Evolutionary conservation across 2,888 invertebrate species (phyloP), one percentile per base, ranked within the genome.

Genomic region (Cerceris rybyensis): DNA sequence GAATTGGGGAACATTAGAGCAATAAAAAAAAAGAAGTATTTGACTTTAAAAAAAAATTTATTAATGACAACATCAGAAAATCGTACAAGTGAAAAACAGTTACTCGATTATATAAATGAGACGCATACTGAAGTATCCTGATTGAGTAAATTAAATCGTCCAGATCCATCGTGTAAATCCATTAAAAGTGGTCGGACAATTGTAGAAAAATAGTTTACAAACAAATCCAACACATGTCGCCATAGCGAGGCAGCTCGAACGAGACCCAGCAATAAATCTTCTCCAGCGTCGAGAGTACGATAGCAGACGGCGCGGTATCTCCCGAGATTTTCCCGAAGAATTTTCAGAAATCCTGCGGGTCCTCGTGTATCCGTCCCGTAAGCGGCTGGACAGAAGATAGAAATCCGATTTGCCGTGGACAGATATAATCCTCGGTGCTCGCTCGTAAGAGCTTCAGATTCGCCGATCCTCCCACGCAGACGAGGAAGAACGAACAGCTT

Each of bases 361-460:
- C 74, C 75, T 71, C 76, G 76, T 81, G 82, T 76, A 82, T 61
- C 77, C 70, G 54, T 58, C 52, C 57, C 59, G 60, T 54, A 46
- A 65, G 17, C 50, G 42, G 46, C 16, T 16, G 69, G 72, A 63
- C 75, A 61, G 46, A 72, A 77, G 84, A 78, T 84, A 78, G 80
- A 80, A 84, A 84, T 84, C 84, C 75, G 84, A 84, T 84, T 84
- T 81, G 70, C 75, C 75, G 81, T 59, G 71, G 76, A 75, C 82
- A 75, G 70, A 76, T 76, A 82, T 85, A 85, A 83, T 85, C 85
- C 78, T 41, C 61, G 9, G 39, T n/a, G 28, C 8, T 41, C 11
- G 50, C 46, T 55, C 64, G 67, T 52, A 70, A 72, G 52, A 42
- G 43, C 57, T 57, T 52, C 66, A 46, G 49, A 59, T 42, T 42